Conservation (phyloP, 2,113 vertebrate species). For the Ondatra zibethicus region DNA sequence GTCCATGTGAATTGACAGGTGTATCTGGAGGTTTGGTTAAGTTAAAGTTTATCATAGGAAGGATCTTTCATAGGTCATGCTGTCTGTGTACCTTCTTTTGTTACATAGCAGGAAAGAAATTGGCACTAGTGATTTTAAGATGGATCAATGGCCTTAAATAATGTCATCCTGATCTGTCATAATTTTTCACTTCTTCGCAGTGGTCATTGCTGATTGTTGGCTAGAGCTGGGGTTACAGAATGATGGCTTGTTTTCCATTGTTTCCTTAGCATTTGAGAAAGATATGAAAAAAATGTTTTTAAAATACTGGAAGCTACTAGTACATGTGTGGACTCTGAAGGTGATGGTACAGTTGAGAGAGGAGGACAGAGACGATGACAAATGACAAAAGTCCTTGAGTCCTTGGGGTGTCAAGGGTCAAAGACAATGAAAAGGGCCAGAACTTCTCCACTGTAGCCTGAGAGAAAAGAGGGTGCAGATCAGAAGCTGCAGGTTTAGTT, state of each 20-base stretch:
- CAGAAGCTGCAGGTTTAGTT: not conserved
- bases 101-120: slow-evolving; percentile 7
- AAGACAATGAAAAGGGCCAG: not conserved
- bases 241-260: not conserved
- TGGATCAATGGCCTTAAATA: not conserved
- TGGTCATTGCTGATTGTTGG: not conserved
- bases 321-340: not conserved
- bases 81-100: not conserved
- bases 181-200: not conserved
- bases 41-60: slow-evolving; percentile 8
- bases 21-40: not conserved
- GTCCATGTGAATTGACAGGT: slow-evolving; percentile 32
- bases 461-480: not conserved
- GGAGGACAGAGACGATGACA: not conserved
- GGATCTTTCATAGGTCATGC: slow-evolving; percentile 14
- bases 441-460: not conserved
- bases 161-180: not conserved
- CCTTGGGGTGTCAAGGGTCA: not conserved
- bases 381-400: not conserved
- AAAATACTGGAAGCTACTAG: not conserved
- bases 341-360: not conserved
- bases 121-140: not conserved
- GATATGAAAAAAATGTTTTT: not conserved
- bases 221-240: not conserved
- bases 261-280: not conserved